Base-by-base conservation (phyloP, 1,140 invertebrate species). In the Leptoteleia sp. region DNA sequence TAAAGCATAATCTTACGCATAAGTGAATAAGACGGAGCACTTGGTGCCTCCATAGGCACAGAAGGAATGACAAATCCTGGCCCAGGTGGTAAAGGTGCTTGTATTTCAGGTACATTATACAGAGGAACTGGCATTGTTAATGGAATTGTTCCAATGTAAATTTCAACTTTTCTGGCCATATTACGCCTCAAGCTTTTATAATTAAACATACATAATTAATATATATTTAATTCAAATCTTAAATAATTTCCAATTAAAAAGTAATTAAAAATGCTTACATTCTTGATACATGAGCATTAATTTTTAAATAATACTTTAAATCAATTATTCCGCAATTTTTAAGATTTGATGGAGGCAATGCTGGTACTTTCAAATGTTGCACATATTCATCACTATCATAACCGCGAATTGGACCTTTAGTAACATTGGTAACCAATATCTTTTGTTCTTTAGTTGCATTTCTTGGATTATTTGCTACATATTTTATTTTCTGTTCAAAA, bases 131-230 rank as follows among this genome's bases (percentile, higher is more conserved):
- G 84, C 9, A 54, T 59, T 76, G 81, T 61, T 9, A 90, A 75
- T 1, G 94, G 93, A 47, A 94, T 87, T 9, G 92, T 93, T 6
- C 94, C 93, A 50, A 95, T 90, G 1, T 91, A 89, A 9, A 94
- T 87, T 0, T 88, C 84, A 13, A 91, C 89, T 25, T 90, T 89
- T 0, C 89, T 89, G 9, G 89, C 87, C 5, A 92, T 86, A 86
- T 93, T 91, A 16, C 87, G 85, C 82, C 94, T 92, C 50, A 85
- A 87, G 81, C 88, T 76, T 7, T 43, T 42, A 8, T 35, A n/a
- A n/a, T n/a, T n/a, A n/a, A n/a, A n/a, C n/a, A n/a, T n/a, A n/a
- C n/a, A n/a, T n/a, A n/a, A n/a, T n/a, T n/a, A n/a, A n/a, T n/a
- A n/a, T n/a, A n/a, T n/a, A n/a, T n/a, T n/a, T n/a, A n/a, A n/a